Evolutionary conservation across 2,113 vertebrate genomes (phyloP).

Genomic region (Phalacrocorax brasilianus): DNA sequence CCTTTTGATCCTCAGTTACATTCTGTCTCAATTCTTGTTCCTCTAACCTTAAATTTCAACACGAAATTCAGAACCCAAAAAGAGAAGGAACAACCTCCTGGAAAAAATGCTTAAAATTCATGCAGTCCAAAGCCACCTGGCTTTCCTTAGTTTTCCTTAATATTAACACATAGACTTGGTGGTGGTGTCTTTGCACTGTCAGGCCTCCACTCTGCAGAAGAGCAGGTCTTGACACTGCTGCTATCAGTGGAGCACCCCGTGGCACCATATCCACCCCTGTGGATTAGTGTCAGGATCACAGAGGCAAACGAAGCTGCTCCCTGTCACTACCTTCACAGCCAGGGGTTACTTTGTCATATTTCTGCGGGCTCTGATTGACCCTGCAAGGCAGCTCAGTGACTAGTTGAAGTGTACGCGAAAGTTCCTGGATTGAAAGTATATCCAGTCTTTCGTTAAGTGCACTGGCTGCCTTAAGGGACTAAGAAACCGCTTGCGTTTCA

Average conservation of each 20-base stretch:
- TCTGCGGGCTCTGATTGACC: neutral
- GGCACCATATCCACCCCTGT: too few species aligned
- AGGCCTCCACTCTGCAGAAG: neutral
- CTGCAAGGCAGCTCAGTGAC: neutral
- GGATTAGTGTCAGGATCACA: neutral
- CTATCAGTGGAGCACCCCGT: accelerated
- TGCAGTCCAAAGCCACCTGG: neutral
- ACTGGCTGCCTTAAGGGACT: neutral
- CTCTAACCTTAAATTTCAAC: neutral
- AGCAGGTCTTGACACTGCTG: neutral
- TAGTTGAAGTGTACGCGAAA: neutral
- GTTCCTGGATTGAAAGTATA: neutral
- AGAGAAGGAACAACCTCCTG: accelerated
- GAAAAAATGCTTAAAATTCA: neutral
- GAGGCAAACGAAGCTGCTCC: neutral
- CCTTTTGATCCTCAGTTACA: accelerated
- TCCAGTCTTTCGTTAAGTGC: neutral
- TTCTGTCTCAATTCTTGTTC: neutral
- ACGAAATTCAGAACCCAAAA: neutral
- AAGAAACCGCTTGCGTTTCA: neutral
- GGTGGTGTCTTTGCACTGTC: accelerated
- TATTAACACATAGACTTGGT: neutral
- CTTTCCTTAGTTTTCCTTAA: neutral
- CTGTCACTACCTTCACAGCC: neutral
- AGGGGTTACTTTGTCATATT: neutral